These are phyloP conservation scores for Drosophila picticornis DNA, from an alignment of 2,888 invertebrate genomes.

Conservation along the genomic window DNA sequence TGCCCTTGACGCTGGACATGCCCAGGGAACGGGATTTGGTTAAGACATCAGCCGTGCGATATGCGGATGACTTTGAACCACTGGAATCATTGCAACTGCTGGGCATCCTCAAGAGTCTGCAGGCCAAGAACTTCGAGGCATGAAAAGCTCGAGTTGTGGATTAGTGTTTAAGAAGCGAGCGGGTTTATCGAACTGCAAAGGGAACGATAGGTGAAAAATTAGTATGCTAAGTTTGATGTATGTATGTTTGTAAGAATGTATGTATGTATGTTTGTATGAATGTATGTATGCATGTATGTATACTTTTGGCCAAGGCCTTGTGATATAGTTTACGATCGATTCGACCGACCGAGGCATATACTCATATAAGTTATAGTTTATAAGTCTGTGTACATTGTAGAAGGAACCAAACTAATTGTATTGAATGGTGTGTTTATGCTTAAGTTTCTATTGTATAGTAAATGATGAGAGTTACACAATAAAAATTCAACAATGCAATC, in stretches of 20 bases:
- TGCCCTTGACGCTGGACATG: constrained; percentile 95
- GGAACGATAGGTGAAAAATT: constrained; percentile 74
- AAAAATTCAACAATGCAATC: constrained; percentile 56
- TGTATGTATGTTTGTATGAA: neutral
- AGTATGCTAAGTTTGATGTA: constrained; percentile 31
- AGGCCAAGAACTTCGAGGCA: constrained; percentile 77
- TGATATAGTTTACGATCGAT: constrained; percentile 65
- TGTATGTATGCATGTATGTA: constrained; percentile 12
- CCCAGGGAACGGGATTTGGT: constrained; percentile 86
- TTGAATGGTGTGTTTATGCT: constrained; percentile 31
- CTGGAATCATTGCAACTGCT: constrained; percentile 87
- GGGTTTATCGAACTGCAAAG: constrained; percentile 66
- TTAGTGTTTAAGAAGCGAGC: constrained; percentile 5
- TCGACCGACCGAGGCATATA: constrained; percentile 27
- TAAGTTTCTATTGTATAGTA: constrained; percentile 61
- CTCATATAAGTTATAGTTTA: constrained; percentile 26
- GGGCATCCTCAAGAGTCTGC: constrained; percentile 79
- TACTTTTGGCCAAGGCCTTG: constrained; percentile 45
- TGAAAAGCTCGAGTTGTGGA: constrained; percentile 21
- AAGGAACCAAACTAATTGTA: constrained; percentile 38
- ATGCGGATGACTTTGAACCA: constrained; percentile 91
- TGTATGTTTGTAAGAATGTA: constrained; percentile 21
- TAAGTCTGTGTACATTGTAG: constrained; percentile 22
- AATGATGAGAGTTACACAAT: constrained; percentile 49
- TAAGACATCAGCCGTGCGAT: constrained; percentile 79